Base-by-base conservation (phyloP, 2,888 invertebrate genomes). In the Anoncus sp. region DNA sequence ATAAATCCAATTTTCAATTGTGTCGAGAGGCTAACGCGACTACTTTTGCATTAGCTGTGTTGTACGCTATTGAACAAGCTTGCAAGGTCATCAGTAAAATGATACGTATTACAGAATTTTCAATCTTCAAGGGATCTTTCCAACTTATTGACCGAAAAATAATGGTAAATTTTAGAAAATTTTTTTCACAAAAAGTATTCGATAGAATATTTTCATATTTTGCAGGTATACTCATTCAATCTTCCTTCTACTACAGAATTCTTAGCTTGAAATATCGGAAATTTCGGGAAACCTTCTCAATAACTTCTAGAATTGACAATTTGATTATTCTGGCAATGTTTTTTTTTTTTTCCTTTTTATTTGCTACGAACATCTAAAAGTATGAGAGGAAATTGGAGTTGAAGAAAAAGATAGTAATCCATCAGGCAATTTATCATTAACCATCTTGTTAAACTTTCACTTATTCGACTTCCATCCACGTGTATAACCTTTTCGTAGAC, bases 1-100 rank as follows among this genome's bases (percentile, higher is more conserved):
- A 88, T 84, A 88, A 87, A 90, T 87, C 89, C 87, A 89, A 90
- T 89, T 89, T 87, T 47, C 65, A 12, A 66, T 71, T 65, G 62
- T 62, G 62, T 60, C 45, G 60, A 40, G 51, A 35, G 40, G 57
- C 43, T 55, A 18, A 73, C 27, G 59, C 49, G 20, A 66, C 53
- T 62, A 38, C 27, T 71, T 49, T 1, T 62, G 55, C 60, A 55
- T 20, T 38, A 18, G 1, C n/a, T 27, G 5, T 27, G 45, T 40
- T 49, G n/a, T 38, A 47, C 27, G n/a, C 38, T 55, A 20, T 47
- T 47, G 24, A 55, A 62, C n/a, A 22, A 55, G 20, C 18, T 67
- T 31, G 49, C 49, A 65, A 51, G 59, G 69, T 49, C 51, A 27
- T 43, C 27, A 12, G 12, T n/a, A n/a, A 4, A n/a, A n/a, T 35